These are phyloP conservation scores for Scytalopus superciliaris DNA, from an alignment of 2,113 vertebrate species.

Conservation along the genomic window DNA sequence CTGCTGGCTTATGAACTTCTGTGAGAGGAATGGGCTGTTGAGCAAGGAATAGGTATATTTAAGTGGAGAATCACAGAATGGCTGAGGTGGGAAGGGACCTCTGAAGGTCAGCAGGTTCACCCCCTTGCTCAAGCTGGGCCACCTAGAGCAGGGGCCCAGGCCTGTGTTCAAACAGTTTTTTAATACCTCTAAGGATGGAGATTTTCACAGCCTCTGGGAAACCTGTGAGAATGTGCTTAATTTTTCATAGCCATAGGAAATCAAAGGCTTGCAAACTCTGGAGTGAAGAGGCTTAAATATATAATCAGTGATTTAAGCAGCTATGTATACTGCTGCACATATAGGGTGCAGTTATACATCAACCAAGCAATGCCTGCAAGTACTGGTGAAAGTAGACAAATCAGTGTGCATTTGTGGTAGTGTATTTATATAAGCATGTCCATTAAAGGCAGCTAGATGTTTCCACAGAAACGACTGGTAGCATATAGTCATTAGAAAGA, in stretches of 20 bases:
- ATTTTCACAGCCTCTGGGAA: not conserved
- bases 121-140: not conserved
- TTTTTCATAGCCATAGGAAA: not conserved
- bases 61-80: not conserved
- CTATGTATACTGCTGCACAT: not conserved
- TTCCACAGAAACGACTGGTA: not conserved
- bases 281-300: not conserved
- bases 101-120: not conserved
- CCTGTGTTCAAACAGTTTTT: not conserved
- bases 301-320: not conserved
- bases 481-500: not conserved
- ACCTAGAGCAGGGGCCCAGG: not conserved
- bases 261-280: not conserved
- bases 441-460: not conserved
- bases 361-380: not conserved
- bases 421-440: not conserved
- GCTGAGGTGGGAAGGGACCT: not conserved
- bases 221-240: not conserved
- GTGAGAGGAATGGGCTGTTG: not conserved
- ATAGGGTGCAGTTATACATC: not conserved
- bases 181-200: not conserved
- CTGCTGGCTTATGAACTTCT: not conserved
- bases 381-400: not conserved
- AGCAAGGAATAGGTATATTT: not conserved
- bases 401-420: not conserved